phyloP scores from a whole-genome alignment of 2,797 vertebrate species.

The Sebastes kiyomatsui region DNA sequence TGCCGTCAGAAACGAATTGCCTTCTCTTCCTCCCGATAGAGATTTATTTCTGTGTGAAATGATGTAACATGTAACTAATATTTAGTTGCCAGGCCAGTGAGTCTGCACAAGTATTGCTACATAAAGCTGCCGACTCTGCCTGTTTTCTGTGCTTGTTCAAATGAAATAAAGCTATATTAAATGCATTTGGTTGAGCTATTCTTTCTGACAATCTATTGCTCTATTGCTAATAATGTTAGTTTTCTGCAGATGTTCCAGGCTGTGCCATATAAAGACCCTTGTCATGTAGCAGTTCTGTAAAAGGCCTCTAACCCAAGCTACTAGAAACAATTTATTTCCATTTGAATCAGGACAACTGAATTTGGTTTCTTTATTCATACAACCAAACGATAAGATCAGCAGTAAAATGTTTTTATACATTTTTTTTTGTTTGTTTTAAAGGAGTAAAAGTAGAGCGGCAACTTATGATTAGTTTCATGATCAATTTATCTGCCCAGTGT shows the following conservation, averaged over 20 bases:
- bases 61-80: constrained; percentile 81
- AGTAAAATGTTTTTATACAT: background rate
- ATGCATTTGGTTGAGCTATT: background rate
- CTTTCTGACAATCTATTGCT: background rate
- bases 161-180: constrained; percentile 58
- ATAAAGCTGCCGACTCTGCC: constrained; percentile 39
- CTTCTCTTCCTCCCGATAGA: constrained; percentile 52
- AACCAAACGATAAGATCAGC: background rate
- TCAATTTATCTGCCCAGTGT: background rate
- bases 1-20: constrained; percentile 65
- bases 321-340: background rate
- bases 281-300: background rate
- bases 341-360: background rate
- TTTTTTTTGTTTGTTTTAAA: background rate
- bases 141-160: constrained; percentile 48
- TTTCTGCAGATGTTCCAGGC: background rate
- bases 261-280: too few relatives aligned
- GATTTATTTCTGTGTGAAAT: constrained; percentile 80
- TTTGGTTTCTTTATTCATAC: background rate
- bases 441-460: background rate
- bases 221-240: background rate
- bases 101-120: constrained; percentile 83
- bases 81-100: constrained; percentile 87
- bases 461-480: background rate
- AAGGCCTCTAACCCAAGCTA: background rate